These are phyloP conservation scores for Laodelphax striatellus DNA, from an alignment of 1,140 invertebrate genomes.

Conservation along the genomic window DNA sequence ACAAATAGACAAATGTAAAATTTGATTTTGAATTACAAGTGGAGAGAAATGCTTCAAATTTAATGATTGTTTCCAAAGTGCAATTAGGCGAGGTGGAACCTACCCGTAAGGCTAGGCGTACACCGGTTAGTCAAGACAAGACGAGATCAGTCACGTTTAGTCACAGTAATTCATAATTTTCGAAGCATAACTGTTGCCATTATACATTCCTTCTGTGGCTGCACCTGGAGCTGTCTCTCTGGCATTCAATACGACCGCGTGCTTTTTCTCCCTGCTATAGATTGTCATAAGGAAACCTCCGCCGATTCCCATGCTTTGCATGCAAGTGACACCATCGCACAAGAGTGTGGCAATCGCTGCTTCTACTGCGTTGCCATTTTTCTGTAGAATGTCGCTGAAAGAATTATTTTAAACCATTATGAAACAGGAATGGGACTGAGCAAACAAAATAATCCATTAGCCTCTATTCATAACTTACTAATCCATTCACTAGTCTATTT, in stretches of 20 bases:
- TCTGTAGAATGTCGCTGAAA: constrained; percentile 44
- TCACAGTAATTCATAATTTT: background rate
- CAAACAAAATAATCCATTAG: too few relatives aligned
- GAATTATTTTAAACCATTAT: background rate
- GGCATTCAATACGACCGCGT: constrained; percentile 44
- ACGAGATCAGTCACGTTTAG: too few relatives aligned
- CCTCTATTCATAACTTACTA: background rate
- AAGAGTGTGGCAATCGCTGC: constrained; percentile 66
- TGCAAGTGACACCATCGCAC: constrained; percentile 72
- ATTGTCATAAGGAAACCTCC: constrained; percentile 72
- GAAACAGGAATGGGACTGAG: too few relatives aligned
- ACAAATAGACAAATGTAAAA: too few relatives aligned
- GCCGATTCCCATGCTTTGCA: constrained; percentile 70
- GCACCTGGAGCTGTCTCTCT: constrained; percentile 53
- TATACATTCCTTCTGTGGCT: constrained; percentile 48
- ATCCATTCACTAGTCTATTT: constrained; percentile 14
- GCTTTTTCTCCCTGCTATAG: constrained; percentile 43
- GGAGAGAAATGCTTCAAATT: too few relatives aligned
- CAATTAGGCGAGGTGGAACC: too few relatives aligned
- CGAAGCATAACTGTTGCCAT: constrained; percentile 29
- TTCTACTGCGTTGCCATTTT: constrained; percentile 69
- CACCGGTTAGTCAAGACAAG: too few relatives aligned
- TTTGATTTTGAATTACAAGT: too few relatives aligned
- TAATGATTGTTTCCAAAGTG: too few relatives aligned
- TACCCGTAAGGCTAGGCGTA: too few relatives aligned